phyloP scores from a whole-genome alignment of 2,888 invertebrate species.

The Leptogaster cylindrica region DNA sequence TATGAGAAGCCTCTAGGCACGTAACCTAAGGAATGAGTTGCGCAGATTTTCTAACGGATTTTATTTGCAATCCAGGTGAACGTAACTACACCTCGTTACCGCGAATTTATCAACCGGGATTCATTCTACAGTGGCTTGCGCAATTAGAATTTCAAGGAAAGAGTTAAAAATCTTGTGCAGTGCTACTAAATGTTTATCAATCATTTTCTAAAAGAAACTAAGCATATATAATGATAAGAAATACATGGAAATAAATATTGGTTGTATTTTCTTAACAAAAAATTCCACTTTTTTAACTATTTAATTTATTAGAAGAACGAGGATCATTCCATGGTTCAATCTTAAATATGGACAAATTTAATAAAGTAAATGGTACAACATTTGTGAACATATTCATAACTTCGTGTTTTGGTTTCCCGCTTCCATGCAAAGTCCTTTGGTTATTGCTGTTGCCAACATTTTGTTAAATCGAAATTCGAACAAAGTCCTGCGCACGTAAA shows the following conservation, averaged over 20 bases:
- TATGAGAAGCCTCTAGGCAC: slow-evolving; percentile 34
- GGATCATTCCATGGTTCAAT: too few species aligned
- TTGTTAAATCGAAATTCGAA: slow-evolving; percentile 48
- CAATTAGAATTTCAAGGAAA: neutral
- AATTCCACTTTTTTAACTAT: too few species aligned
- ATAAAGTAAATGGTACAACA: too few species aligned
- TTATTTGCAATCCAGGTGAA: slow-evolving; percentile 7
- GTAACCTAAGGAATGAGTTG: slow-evolving; percentile 44
- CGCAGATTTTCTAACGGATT: slow-evolving; percentile 46
- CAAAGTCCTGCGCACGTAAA: slow-evolving; percentile 9
- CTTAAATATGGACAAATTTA: too few species aligned
- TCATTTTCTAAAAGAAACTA: too few species aligned
- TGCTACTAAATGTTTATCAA: too few species aligned
- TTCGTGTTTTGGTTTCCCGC: neutral
- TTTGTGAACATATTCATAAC: too few species aligned
- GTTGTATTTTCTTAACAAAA: too few species aligned
- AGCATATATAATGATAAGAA: too few species aligned
- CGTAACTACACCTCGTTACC: slow-evolving; percentile 3
- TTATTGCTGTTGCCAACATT: slow-evolving; percentile 41
- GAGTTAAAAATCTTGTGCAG: too few species aligned
- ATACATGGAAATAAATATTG: too few species aligned
- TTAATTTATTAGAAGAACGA: too few species aligned
- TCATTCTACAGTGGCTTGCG: slow-evolving; percentile 8
- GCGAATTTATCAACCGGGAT: neutral
- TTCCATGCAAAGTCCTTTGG: slow-evolving; percentile 14